These are phyloP conservation scores for Sebastes taczanowskii DNA, from an alignment of 2,797 vertebrate species.

Conservation along the genomic window DNA sequence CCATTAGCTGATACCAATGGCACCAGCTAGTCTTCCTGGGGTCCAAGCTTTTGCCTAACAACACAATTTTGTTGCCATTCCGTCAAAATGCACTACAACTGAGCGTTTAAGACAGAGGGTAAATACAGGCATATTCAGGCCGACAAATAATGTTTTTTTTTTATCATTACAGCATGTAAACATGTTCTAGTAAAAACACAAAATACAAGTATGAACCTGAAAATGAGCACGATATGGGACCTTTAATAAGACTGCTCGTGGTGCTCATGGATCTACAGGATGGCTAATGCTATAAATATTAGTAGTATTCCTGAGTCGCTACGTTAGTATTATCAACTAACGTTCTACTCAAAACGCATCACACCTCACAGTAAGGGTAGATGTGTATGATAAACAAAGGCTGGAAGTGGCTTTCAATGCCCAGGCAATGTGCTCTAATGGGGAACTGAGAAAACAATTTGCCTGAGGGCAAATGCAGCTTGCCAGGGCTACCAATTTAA, in stretches of 20 bases:
- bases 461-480: constrained; percentile 17
- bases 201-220: too few species aligned
- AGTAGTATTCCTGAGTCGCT: background rate
- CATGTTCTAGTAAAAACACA: too few species aligned
- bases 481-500: background rate
- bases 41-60: too few species aligned
- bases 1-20: too few species aligned
- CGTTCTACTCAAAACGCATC: background rate
- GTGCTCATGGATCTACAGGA: background rate
- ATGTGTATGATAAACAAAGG: constrained; percentile 5
- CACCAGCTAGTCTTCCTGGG: too few species aligned
- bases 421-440: background rate
- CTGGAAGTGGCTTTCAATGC: background rate
- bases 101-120: too few species aligned
- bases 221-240: too few species aligned
- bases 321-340: background rate
- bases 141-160: too few species aligned
- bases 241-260: background rate
- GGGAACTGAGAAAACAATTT: background rate
- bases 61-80: too few species aligned
- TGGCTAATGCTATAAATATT: background rate
- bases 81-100: too few species aligned
- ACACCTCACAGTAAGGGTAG: background rate
- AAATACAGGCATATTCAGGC: too few species aligned
- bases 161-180: too few species aligned